Percentiles rank a stretch among this genome's conserved stretches.
Conservation (phyloP, 2,113 vertebrate species). For the Grammomys dolichurus region DNA sequence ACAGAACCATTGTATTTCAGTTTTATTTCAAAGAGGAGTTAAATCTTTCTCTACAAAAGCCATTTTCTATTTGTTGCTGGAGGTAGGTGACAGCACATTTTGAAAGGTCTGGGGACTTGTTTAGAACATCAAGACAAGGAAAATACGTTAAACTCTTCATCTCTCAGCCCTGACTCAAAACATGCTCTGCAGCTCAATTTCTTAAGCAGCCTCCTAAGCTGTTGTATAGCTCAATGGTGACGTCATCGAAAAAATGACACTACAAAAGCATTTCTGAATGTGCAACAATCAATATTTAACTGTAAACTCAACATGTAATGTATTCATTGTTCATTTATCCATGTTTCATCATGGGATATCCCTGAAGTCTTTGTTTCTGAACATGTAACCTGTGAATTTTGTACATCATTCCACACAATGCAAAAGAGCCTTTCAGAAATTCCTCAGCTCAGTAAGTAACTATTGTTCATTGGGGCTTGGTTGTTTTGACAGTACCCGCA, state of each 20-base stretch:
- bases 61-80: neutral
- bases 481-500: too few relatives aligned
- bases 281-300: too few relatives aligned
- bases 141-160: neutral
- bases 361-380: neutral
- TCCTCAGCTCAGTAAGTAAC: neutral
- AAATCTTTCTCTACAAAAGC: neutral
- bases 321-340: too few relatives aligned
- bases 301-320: neutral
- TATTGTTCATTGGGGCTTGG: neutral
- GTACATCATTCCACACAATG: neutral
- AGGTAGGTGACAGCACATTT: neutral
- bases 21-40: neutral
- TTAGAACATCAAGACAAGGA: neutral
- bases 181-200: neutral
- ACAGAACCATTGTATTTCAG: too few relatives aligned
- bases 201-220: too few relatives aligned
- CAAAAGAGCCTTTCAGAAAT: neutral
- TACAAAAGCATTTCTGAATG: neutral
- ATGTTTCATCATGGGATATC: neutral
- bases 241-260: rapidly evolving
- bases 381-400: neutral
- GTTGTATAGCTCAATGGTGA: rapidly evolving
- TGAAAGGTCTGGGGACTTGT: neutral
- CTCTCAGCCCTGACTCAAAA: rapidly evolving